Conservation (phyloP, 2,797 vertebrate genomes). For the Astyanax mexicanus region DNA sequence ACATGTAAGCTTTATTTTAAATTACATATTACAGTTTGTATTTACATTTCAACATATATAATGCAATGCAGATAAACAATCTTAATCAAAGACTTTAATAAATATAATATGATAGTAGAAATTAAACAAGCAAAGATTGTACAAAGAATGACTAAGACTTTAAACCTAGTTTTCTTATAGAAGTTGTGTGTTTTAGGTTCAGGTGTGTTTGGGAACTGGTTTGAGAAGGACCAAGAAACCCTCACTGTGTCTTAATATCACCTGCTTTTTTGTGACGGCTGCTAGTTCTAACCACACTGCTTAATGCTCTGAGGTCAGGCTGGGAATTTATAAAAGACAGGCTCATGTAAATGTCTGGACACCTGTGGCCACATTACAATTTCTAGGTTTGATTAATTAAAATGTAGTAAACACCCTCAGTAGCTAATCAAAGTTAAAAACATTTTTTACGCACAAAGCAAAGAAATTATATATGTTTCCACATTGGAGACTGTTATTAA, state of each 20-base stretch:
- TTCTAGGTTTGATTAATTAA: too few species aligned
- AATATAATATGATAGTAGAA: conserved; percentile 54
- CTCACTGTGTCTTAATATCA: conserved; percentile 10
- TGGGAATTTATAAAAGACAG: conserved; percentile 16
- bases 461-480: too few species aligned
- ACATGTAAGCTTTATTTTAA: conserved; percentile 64
- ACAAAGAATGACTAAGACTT: conserved; percentile 33
- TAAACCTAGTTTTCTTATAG: conserved; percentile 21
- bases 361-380: too few species aligned
- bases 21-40: conserved; percentile 61
- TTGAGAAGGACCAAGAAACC: not conserved
- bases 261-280: not conserved
- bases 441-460: too few species aligned
- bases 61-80: conserved; percentile 58
- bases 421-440: too few species aligned
- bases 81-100: conserved; percentile 63
- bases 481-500: too few species aligned
- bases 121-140: conserved; percentile 5
- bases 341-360: too few species aligned
- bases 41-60: conserved; percentile 61
- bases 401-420: too few species aligned
- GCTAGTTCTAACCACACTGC: not conserved
- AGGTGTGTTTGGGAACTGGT: conserved; percentile 3
- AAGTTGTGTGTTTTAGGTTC: conserved; percentile 8
- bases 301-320: not conserved